Evolutionary conservation across 2,797 vertebrate genomes (phyloP), one percentile per base, ranked within the genome.

Genomic region (Leptatherina wallacei): DNA sequence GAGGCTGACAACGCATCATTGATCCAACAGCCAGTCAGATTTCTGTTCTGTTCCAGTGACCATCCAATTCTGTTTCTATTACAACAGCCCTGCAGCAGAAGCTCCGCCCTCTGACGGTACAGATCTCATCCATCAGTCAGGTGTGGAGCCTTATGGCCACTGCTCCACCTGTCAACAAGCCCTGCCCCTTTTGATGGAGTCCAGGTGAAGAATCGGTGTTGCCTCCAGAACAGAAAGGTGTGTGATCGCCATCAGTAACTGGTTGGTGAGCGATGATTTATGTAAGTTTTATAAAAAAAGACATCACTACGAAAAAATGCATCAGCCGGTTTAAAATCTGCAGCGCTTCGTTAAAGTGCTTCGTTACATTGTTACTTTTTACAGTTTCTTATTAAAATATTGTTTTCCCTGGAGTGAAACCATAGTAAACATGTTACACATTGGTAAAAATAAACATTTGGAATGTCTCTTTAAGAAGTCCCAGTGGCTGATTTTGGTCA

Each of bases 401-500:
- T 51, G 91, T 95, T 93, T 94, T 95, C 92, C 94, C 94, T 95
- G 93, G 94, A 95, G 92, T 94, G 91, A 94, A 95, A 94, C 93
- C 93, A 94, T 92, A 94, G 95, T 95, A 95, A 95, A 95, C 94
- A 95, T 94, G 94, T 95, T 92, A 95, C 94, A 95, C 95, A 88
- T 94, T 91, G 92, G 92, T 93, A 94, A 95, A 95, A 95, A 95
- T 94, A 94, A 94, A 94, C 93, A 87, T 98, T 95, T 98, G 97
- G 97, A 99, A 99, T 98, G 97, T 99, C 96, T 98, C 80, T 91
- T 78, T 64, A 89, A 92, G 89, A 95, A 95, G 96, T 96, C 96
- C 96, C 96, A 90, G 92, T 91, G 95, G 95, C 94, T 95, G 94
- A 94, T 95, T 95, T 95, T 91, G 94, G 96, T 99, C 97, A 99